Evolutionary conservation across 2,797 vertebrate species (phyloP), one percentile per base, ranked within the genome.

Genomic region (Hylomyscus alleni): DNA sequence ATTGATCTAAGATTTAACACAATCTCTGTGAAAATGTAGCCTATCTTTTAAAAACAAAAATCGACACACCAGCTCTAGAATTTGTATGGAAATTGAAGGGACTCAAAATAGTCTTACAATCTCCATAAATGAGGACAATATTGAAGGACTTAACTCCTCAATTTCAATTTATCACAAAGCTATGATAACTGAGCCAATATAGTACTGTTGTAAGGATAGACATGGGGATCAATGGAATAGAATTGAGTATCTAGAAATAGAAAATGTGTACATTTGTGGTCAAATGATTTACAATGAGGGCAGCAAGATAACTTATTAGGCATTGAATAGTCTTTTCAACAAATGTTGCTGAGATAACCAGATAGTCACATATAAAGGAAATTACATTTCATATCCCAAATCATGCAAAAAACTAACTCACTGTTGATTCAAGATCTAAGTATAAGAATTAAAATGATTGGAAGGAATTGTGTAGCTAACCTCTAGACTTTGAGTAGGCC

Each of bases 41-140:
- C 8, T 87, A 15, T 60, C 8, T 78, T 87, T 65, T 87, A 73
- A 47, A 76, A 50, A n/a, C 37, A 72, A 19, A 87, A 80, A 91
- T 93, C 65, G 47, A 87, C 56, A 93, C n/a, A 22, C 31, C 15
- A 52, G 65, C 75, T 40, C 88, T 84, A 91, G 95, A 95, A 62
- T 82, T 50, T 93, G 11, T 62, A 44, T 94, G 92, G 40, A 91
- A 97, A 90, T 84, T 1, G 3, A 89, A 83, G 34, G 76, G 29
- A 69, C 50, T 94, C 34, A 77, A 75, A 82, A 89, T 87, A 94
- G 44, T 37, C 34, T 77, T 80, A 82, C 1, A 72, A 6, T 73
- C 83, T 84, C 89, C 8, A 83, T 75, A 95, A 95, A 62, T 44
- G 69, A 92, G 40, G 72, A 84, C 52, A 60, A 72, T 89, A 1